A percentile compares a stretch with the other conserved stretches of the same genome.
Evolutionary conservation across 2,888 invertebrate genomes (phyloP).

Genomic region (Archips crataeganus): DNA sequence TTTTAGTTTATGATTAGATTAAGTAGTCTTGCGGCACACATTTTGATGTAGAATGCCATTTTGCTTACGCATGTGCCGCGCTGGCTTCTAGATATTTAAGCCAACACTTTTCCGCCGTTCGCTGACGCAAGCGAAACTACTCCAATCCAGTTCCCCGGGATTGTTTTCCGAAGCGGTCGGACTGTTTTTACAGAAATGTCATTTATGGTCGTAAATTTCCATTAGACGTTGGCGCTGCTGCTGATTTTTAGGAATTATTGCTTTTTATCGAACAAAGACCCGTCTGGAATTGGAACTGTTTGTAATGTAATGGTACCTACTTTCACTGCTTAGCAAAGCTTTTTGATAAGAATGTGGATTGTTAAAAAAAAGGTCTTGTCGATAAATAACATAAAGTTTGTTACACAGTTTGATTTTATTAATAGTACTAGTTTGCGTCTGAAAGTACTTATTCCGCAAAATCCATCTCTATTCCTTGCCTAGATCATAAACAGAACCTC

Average conservation of each 20-base stretch:
- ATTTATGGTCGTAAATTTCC: constrained; percentile 49
- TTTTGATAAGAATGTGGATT: too few species aligned
- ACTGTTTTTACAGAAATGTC: constrained; percentile 50
- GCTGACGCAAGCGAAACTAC: constrained; percentile 56
- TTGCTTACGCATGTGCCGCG: constrained; percentile 35
- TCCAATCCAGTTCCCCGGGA: constrained; percentile 51
- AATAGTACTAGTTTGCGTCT: too few species aligned
- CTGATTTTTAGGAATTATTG: constrained; percentile 40
- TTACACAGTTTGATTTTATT: too few species aligned
- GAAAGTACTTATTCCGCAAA: too few species aligned
- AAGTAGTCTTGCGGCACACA: not conserved
- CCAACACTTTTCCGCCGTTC: constrained; percentile 44
- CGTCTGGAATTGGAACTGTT: not conserved
- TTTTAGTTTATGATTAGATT: too few species aligned
- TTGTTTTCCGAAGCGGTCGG: constrained; percentile 55
- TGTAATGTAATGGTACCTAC: not conserved
- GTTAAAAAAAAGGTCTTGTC: not conserved
- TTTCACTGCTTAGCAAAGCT: too few species aligned
- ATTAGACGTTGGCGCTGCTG: constrained; percentile 40
- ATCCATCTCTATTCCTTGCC: too few species aligned
- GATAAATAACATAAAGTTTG: too few species aligned
- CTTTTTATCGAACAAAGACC: not conserved
- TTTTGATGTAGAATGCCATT: not conserved
- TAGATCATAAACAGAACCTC: too few species aligned
- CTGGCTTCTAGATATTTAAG: constrained; percentile 47